Conservation (phyloP, 2,888 invertebrate species). For the Trypoxylon attenuatum region DNA sequence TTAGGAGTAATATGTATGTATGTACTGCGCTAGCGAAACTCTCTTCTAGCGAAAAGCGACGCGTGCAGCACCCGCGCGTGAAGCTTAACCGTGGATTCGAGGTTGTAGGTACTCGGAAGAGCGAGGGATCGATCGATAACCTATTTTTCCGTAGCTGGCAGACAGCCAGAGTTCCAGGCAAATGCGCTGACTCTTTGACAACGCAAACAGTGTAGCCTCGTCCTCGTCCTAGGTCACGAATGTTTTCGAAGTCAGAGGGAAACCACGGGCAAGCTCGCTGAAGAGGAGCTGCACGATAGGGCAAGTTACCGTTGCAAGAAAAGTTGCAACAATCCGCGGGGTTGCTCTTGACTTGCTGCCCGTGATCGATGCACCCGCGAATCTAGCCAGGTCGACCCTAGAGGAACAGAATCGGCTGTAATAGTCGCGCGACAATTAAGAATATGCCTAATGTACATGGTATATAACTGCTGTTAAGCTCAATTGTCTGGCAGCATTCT, state of each 20-base stretch:
- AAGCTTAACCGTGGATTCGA: background rate
- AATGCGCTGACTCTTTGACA: constrained; percentile 49
- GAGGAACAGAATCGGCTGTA: too few relatives aligned
- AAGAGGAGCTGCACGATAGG: background rate
- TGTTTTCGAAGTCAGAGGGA: constrained; percentile 42
- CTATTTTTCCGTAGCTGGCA: constrained; percentile 65
- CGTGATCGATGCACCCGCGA: background rate
- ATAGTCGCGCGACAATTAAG: too few relatives aligned
- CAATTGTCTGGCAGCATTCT: too few relatives aligned
- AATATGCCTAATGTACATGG: too few relatives aligned
- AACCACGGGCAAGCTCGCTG: background rate
- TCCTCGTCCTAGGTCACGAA: constrained; percentile 49
- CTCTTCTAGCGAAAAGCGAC: too few relatives aligned
- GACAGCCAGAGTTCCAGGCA: constrained; percentile 57
- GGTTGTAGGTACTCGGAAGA: constrained; percentile 25
- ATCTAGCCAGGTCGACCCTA: too few relatives aligned
- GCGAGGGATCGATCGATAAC: constrained; percentile 64
- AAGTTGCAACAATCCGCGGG: background rate
- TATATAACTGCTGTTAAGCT: too few relatives aligned
- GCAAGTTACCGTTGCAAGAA: background rate
- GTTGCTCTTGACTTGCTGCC: background rate
- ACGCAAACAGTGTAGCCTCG: constrained; percentile 33
- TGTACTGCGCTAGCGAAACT: too few relatives aligned
- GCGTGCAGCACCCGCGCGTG: background rate
- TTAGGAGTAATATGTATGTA: too few relatives aligned